Conservation (phyloP, 2,113 vertebrate species). For the Piaya cayana region DNA sequence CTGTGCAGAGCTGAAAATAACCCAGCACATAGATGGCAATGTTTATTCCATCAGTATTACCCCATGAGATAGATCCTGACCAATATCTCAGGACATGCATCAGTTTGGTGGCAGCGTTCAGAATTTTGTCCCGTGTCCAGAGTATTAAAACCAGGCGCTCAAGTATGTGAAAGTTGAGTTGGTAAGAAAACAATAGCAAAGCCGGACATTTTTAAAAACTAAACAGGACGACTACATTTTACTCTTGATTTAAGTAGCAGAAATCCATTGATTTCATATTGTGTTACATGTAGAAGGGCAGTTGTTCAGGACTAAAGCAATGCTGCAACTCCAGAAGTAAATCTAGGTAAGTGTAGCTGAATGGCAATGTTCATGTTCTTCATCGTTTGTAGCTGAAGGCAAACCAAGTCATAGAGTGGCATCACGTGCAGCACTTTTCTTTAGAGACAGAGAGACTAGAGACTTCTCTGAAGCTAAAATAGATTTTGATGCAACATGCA, state of each 20-base stretch:
- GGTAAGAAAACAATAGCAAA: neutral
- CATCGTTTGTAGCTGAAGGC: neutral
- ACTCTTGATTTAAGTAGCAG: neutral
- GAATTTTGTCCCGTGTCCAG: neutral
- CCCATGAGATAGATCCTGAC: neutral
- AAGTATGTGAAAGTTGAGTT: neutral
- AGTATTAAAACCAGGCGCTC: neutral
- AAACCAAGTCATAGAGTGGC: neutral
- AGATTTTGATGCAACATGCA: neutral
- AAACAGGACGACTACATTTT: neutral
- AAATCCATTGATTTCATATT: neutral
- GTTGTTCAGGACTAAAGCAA: neutral
- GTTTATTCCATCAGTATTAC: neutral
- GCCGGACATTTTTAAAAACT: accelerated
- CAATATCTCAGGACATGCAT: neutral
- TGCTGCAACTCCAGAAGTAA: neutral
- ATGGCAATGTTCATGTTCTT: neutral
- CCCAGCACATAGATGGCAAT: neutral
- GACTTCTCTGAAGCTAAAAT: neutral
- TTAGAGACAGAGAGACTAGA: neutral
- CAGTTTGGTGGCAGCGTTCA: neutral
- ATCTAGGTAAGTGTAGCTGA: neutral
- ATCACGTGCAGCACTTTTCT: neutral
- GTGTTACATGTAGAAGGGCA: neutral
- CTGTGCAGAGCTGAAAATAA: slow-evolving; percentile 4